Percentiles rank a stretch among this genome's conserved stretches.
Evolutionary conservation across 2,888 invertebrate species (phyloP).

Genomic region (Drosophila anomalipes): DNA sequence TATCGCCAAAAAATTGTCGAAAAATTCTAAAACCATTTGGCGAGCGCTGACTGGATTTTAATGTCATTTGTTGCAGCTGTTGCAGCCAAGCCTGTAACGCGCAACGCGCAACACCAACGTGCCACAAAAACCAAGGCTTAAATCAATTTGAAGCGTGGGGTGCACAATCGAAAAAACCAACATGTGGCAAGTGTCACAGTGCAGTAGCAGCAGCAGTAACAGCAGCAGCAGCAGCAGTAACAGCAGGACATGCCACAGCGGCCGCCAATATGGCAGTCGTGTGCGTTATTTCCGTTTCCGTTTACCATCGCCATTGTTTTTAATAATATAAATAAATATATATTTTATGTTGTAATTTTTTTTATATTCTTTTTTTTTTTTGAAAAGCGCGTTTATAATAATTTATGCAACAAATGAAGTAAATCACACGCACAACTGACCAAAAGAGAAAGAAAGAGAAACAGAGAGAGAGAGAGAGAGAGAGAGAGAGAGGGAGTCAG

Average conservation of each 20-base stretch:
- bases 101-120: constrained; percentile 19
- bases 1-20: constrained; percentile 19
- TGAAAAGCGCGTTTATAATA: constrained; percentile 68
- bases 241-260: constrained; percentile 51
- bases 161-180: constrained; percentile 43
- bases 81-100: constrained; percentile 27
- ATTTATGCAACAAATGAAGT: constrained; percentile 73
- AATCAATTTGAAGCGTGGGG: constrained; percentile 67
- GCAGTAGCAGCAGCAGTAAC: constrained; percentile 28
- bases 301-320: constrained; percentile 33
- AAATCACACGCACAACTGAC: constrained; percentile 69
- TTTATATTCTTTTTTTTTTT: constrained; percentile 36
- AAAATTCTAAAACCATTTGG: constrained; percentile 52
- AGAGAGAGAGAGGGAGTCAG: not conserved
- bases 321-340: constrained; percentile 28
- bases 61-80: constrained; percentile 74
- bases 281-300: constrained; percentile 61
- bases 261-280: constrained; percentile 50
- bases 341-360: constrained; percentile 32
- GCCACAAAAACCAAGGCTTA: constrained; percentile 55
- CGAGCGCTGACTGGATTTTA: constrained; percentile 60
- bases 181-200: constrained; percentile 69
- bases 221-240: not conserved
- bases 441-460: constrained; percentile 1
- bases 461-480: not conserved